phyloP scores from a whole-genome alignment of 1,140 invertebrate genomes.

The Andrena cerasifolii region DNA sequence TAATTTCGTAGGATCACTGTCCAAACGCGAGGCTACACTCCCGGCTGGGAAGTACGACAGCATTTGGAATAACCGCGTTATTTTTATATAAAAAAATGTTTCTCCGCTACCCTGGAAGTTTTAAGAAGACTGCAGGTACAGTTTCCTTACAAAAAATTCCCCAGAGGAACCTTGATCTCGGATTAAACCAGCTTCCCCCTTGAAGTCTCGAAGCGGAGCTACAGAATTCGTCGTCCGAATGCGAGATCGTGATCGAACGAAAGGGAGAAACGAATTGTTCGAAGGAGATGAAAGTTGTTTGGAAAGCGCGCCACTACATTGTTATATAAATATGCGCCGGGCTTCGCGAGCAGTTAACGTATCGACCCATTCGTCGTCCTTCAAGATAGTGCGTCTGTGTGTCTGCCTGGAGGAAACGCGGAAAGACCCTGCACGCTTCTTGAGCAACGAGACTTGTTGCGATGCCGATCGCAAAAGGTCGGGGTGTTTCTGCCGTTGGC shows the following conservation, averaged over 20 bases:
- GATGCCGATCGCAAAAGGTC: constrained; percentile 19
- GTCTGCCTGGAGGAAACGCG: constrained; percentile 3
- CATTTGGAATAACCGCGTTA: too few species aligned
- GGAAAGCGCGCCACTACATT: neutral
- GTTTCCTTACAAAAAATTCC: too few species aligned
- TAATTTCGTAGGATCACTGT: too few species aligned
- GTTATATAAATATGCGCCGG: constrained; percentile 49
- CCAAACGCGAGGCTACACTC: too few species aligned
- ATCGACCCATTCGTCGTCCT: constrained; percentile 39
- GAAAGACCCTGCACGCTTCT: neutral
- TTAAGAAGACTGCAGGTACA: too few species aligned
- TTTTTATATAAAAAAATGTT: too few species aligned
- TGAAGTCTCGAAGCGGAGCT: too few species aligned
- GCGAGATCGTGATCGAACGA: constrained; percentile 10
- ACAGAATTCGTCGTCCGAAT: neutral
- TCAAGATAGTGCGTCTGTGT: constrained; percentile 25
- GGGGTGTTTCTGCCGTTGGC: neutral
- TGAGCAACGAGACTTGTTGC: constrained; percentile 44
- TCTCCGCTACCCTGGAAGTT: too few species aligned
- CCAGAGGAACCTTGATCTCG: too few species aligned
- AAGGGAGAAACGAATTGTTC: constrained; percentile 3
- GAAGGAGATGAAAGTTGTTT: too few species aligned
- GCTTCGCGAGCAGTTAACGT: constrained; percentile 43
- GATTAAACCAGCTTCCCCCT: too few species aligned
- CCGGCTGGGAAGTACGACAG: too few species aligned